These are phyloP conservation scores for Coregonus sp. DNA, from an alignment of 2,797 vertebrate genomes.

Conservation along the genomic window DNA sequence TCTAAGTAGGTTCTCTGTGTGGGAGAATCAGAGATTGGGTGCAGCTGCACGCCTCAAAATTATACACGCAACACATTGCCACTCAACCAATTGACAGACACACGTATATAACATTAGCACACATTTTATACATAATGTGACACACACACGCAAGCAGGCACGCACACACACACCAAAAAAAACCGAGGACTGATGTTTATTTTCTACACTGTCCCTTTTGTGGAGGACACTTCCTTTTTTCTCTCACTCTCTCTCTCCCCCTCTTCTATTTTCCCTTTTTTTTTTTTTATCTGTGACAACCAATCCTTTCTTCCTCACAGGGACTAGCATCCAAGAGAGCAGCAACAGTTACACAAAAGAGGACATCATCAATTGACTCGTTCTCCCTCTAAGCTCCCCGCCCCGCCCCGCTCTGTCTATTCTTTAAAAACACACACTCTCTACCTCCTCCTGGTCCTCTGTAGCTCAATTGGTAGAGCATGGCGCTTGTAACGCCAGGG, in stretches of 20 bases:
- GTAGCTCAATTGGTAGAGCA: too few species aligned
- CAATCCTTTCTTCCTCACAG: constrained; percentile 37
- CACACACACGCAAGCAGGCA: too few species aligned
- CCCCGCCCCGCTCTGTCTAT: not conserved
- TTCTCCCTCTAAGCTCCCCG: not conserved
- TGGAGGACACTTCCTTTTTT: constrained; percentile 50
- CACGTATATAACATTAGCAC: not conserved
- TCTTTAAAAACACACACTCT: too few species aligned
- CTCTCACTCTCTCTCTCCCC: constrained; percentile 8
- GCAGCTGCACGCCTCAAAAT: constrained; percentile 1
- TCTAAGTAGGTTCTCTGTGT: not conserved
- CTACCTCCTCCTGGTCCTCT: too few species aligned
- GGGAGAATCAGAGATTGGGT: not conserved
- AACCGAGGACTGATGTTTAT: not conserved
- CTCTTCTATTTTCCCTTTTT: constrained; percentile 3
- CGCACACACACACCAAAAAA: too few species aligned
- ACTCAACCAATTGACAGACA: not conserved
- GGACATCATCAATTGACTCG: constrained; percentile 28
- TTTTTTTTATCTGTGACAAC: constrained; percentile 43
- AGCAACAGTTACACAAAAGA: constrained; percentile 36
- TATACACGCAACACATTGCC: not conserved
- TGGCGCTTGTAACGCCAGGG: too few species aligned
- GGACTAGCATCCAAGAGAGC: constrained; percentile 35
- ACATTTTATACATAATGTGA: not conserved
- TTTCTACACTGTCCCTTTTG: not conserved